phyloP scores from a whole-genome alignment of 2,888 invertebrate species.

The Synanthedon vespiformis region DNA sequence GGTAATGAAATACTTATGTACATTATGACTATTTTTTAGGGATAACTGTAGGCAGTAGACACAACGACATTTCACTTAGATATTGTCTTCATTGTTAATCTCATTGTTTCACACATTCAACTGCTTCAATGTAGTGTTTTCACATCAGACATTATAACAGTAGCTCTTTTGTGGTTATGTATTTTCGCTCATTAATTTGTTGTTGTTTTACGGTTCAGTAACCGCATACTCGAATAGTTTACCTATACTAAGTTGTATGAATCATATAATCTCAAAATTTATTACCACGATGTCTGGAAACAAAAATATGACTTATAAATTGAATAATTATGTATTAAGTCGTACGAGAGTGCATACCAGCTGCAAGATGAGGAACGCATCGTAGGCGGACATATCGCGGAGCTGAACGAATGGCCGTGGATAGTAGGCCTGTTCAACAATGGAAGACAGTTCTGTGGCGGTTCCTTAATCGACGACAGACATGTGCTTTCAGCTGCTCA shows the following conservation, averaged over 20 bases:
- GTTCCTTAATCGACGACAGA: constrained; percentile 81
- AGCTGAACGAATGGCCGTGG: constrained; percentile 88
- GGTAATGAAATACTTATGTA: constrained; percentile 23
- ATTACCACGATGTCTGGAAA: no score
- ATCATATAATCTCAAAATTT: no score
- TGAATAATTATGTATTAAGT: constrained; percentile 14
- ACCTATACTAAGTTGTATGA: no score
- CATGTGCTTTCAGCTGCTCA: constrained; percentile 89
- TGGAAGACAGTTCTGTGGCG: constrained; percentile 89
- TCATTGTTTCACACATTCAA: neutral
- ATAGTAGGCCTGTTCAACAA: constrained; percentile 85
- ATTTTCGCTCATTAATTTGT: neutral
- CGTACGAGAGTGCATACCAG: constrained; percentile 38
- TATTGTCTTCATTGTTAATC: neutral
- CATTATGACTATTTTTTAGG: constrained; percentile 3
- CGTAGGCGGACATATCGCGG: constrained; percentile 86
- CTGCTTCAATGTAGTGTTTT: neutral
- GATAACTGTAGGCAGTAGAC: neutral
- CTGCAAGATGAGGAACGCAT: constrained; percentile 81
- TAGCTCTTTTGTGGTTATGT: neutral
- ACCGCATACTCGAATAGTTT: no score
- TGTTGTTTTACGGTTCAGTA: no score
- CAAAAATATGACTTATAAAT: no score
- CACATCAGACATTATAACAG: neutral
- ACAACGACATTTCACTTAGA: no score